Conservation (phyloP, 2,113 vertebrate genomes). For the Narcine bancroftii region DNA sequence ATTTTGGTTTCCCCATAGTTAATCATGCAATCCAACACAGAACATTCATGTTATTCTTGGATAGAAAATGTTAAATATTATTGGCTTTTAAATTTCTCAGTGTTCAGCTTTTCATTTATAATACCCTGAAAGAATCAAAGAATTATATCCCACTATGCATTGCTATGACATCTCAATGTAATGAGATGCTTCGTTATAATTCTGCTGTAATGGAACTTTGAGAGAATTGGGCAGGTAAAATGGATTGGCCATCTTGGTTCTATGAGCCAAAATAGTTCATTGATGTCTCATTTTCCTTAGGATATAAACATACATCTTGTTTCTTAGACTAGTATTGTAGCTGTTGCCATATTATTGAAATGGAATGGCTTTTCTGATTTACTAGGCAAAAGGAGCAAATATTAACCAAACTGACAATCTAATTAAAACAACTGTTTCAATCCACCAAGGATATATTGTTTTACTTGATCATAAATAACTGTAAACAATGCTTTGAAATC, state of each 20-base stretch:
- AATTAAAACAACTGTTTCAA: neutral
- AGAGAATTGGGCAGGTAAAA: too few relatives aligned
- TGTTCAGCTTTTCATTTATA: neutral
- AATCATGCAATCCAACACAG: neutral
- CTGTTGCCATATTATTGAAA: neutral
- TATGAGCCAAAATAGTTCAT: too few relatives aligned
- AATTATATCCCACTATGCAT: neutral
- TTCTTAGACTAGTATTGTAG: neutral
- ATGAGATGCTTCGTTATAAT: neutral
- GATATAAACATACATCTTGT: neutral
- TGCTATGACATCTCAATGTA: neutral
- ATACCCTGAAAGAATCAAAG: neutral
- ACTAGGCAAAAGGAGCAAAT: neutral
- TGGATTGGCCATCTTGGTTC: too few relatives aligned
- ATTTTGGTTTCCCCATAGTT: neutral
- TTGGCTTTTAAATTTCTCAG: neutral
- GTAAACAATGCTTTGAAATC: neutral
- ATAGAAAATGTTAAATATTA: neutral
- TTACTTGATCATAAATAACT: neutral
- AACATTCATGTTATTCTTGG: neutral
- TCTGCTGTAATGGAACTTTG: neutral
- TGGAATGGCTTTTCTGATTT: neutral
- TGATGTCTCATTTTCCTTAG: neutral
- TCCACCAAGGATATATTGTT: neutral
- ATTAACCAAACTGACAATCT: neutral